phyloP scores from a whole-genome alignment of 2,888 invertebrate species.

The Diploptera punctata region DNA sequence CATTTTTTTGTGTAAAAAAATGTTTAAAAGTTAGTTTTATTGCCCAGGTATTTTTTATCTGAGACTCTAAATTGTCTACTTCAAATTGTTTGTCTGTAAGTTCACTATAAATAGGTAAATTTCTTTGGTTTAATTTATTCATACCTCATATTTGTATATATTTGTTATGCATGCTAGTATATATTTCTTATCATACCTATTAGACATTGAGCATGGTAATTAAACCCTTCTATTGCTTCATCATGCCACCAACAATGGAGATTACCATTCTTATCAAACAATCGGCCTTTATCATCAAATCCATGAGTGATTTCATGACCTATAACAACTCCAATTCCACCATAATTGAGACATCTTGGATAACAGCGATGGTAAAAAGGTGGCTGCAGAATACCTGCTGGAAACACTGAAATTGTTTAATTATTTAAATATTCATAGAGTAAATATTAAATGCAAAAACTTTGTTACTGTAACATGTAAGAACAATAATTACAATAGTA shows the following conservation, averaged over 20 bases:
- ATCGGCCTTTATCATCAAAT: conserved; percentile 88
- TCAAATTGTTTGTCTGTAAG: too few species aligned
- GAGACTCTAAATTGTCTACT: too few species aligned
- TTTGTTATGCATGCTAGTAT: too few species aligned
- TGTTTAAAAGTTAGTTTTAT: too few species aligned
- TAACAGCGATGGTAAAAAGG: conserved; percentile 91
- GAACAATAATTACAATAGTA: too few species aligned
- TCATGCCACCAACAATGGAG: conserved; percentile 86
- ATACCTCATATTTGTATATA: not conserved
- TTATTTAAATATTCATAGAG: too few species aligned
- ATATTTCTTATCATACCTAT: conserved; percentile 63
- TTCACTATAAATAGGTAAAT: too few species aligned
- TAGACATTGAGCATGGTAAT: conserved; percentile 77
- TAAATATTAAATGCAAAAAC: too few species aligned
- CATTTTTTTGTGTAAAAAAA: too few species aligned
- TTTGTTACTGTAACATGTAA: too few species aligned
- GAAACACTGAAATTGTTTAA: conserved; percentile 87
- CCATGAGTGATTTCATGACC: conserved; percentile 94
- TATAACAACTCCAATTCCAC: conserved; percentile 91
- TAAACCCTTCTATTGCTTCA: conserved; percentile 74
- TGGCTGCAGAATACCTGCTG: conserved; percentile 93
- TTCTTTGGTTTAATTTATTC: too few species aligned
- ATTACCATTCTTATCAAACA: conserved; percentile 95
- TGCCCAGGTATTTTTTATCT: too few species aligned
- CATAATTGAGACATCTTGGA: conserved; percentile 82